Base-by-base conservation (phyloP, 1,140 invertebrate species). In the Diorhabda carinulata region DNA sequence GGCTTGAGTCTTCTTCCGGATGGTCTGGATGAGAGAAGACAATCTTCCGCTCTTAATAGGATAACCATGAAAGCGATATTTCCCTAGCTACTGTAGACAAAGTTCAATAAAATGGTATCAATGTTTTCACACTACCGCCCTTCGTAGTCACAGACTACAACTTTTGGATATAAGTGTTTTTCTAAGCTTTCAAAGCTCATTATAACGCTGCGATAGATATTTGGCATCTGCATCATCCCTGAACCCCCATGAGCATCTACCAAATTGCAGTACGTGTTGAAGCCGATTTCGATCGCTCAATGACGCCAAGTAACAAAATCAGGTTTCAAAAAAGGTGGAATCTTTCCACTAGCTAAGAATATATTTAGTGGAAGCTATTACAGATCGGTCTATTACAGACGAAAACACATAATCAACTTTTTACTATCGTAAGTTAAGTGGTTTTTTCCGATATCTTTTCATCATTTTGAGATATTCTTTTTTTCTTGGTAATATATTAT, bases 1-100 rank as follows among this genome's bases (percentile, higher is more conserved):
- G 78, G 5, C 41, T 74, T 71, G 79, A 79, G 5, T 40, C n/a
- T 43, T 41, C 61, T 62, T 62, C 42, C 1, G 61, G 76, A 61
- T 84, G 82, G 77, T 80, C 84, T 80, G 84, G 79, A 70, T 72
- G 69, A 59, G 62, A 74, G 3, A 63, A 72, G 76, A 82, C 10
- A 72, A 75, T 67, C 78, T 79, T 70, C 70, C 76, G 5, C 68
- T 83, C 0, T 58, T 75, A 2, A 58, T 6, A 6, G 5, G 74
- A 74, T 41, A 72, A 76, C 44, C 73, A 76, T 45, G 63, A 72
- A 44, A 66, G 61, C 3, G 73, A 76, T 66, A 61, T 72, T 25
- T 58, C 58, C 52, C 8, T 67, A 4, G 61, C 69, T 64, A 68
- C 57, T 8, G 52, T 76, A 5, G 10, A 76, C 52, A 60, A 68